Conservation (phyloP, 2,113 vertebrate species). For the Taurulus bubalis region DNA sequence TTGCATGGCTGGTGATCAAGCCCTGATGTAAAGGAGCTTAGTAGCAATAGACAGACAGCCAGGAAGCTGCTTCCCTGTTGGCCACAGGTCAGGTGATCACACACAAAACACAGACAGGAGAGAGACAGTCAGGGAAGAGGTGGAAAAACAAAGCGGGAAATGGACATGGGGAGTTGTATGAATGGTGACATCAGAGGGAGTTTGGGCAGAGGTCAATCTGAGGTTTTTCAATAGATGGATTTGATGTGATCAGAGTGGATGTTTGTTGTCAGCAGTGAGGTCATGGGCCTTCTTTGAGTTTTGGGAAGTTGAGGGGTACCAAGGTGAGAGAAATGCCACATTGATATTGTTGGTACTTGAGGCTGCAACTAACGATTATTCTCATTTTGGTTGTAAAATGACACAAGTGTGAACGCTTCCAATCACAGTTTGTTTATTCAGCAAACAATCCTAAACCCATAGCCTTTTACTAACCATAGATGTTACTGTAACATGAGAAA, state of each 20-base stretch:
- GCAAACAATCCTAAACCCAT: background rate
- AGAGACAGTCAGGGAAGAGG: slow-evolving; percentile 2
- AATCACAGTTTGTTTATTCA: background rate
- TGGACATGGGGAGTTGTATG: slow-evolving; percentile 3
- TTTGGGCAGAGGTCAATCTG: slow-evolving; percentile 1
- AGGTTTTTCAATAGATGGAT: slow-evolving; percentile 24
- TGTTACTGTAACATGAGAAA: background rate
- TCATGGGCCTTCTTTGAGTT: slow-evolving; percentile 15
- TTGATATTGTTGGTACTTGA: background rate
- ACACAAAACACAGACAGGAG: slow-evolving; percentile 7
- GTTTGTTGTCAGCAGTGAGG: slow-evolving; percentile 27
- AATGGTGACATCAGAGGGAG: background rate
- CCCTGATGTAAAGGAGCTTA: slow-evolving; percentile 84
- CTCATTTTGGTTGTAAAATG: background rate
- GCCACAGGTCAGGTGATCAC: slow-evolving; percentile 72
- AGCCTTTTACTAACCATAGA: background rate
- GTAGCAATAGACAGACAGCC: slow-evolving; percentile 60
- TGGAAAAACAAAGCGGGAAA: slow-evolving; percentile 37
- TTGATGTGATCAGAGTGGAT: slow-evolving; percentile 14
- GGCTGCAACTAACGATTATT: background rate
- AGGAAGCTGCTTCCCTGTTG: slow-evolving; percentile 59
- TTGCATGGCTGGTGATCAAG: slow-evolving; percentile 78
- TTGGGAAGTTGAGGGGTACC: slow-evolving; percentile 11
- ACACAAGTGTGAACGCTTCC: background rate
- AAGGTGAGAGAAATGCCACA: slow-evolving; percentile 27